These are phyloP conservation scores for Babylonia areolata DNA, from an alignment of 1,140 invertebrate genomes.

Conservation along the genomic window DNA sequence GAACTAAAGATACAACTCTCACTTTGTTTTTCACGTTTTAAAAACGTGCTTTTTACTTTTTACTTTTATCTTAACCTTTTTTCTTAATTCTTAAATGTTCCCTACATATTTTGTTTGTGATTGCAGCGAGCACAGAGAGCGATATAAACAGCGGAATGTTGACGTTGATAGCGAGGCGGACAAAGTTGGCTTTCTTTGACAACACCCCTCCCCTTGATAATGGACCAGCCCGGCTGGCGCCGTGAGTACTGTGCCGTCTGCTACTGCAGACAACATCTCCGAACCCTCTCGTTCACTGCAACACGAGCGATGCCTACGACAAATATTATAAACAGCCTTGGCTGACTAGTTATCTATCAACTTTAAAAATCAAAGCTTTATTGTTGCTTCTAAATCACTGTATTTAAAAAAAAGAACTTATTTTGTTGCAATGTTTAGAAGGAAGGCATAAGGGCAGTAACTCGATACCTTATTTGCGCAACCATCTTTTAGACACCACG, in stretches of 20 bases:
- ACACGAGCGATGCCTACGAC: constrained; percentile 7
- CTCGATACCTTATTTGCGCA: constrained; percentile 46
- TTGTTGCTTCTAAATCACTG: constrained; percentile 21
- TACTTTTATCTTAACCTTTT: background rate
- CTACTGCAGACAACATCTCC: constrained; percentile 16
- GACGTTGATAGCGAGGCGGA: background rate
- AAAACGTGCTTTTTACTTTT: too few species aligned
- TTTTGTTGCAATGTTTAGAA: constrained; percentile 23
- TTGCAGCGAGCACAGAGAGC: background rate
- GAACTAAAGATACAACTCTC: too few species aligned
- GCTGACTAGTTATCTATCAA: background rate
- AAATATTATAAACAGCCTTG: constrained; percentile 8
- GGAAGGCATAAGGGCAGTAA: constrained; percentile 39
- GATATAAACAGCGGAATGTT: constrained; percentile 13
- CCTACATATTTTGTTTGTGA: constrained; percentile 6
- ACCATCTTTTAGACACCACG: constrained; percentile 47
- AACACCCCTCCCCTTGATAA: constrained; percentile 27
- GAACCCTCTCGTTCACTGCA: background rate
- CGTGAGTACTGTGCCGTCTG: constrained; percentile 26
- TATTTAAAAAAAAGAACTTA: constrained; percentile 4
- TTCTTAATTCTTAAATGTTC: background rate
- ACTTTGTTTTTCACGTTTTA: too few species aligned
- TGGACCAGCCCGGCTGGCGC: constrained; percentile 27
- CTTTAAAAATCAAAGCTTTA: constrained; percentile 28
- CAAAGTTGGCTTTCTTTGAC: constrained; percentile 20